Evolutionary conservation across 2,888 invertebrate species (phyloP), one percentile per base, ranked within the genome.

Genomic region (Cactoblastis cactorum): DNA sequence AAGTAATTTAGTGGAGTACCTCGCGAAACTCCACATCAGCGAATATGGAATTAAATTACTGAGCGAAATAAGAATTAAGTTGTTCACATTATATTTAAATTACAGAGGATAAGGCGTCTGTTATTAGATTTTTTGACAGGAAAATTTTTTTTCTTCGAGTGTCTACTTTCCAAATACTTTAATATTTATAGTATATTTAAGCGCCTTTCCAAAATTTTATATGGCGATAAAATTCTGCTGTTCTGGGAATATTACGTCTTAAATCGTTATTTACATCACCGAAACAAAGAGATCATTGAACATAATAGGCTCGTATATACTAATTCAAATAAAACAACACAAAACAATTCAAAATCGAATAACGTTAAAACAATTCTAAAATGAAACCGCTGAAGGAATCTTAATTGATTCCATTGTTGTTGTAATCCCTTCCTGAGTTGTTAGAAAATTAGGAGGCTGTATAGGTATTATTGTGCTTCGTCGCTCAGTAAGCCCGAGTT

Each of bases 361-460:
- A 28, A 28, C 5, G 1, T 28, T 8, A 2, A 28, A 22, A 14
- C 22, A 8, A 19, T 32, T 46, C 12, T 17, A 18, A 46, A 33
- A 6, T 15, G 9, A 45, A 46, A 39, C 18, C 11, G 32, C 15
- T 49, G 19, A 12, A 19, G 38, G 24, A 32, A 37, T 49, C 39
- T 49, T 38, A 38, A 38, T 49, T 39, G 49, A 50, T 34, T 50
- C 49, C 45, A 32, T 46, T 32, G 43, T 41, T 43, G 43, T 32
- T 18, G 17, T 34, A 51, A 56, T 53, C 47, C 51, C 47, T 46
- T 19, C 12, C 18, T 46, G 15, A 19, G 17, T 46, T 46, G 45
- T 33, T 15, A 34, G 12, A 32, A 45, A 34, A 34, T 46, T 46
- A 45, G 32, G 45, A 32, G 24, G 45, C 45, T 33, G 45, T 45